phyloP scores from a whole-genome alignment of 2,113 vertebrate genomes.

The Amblyornis subalaris region DNA sequence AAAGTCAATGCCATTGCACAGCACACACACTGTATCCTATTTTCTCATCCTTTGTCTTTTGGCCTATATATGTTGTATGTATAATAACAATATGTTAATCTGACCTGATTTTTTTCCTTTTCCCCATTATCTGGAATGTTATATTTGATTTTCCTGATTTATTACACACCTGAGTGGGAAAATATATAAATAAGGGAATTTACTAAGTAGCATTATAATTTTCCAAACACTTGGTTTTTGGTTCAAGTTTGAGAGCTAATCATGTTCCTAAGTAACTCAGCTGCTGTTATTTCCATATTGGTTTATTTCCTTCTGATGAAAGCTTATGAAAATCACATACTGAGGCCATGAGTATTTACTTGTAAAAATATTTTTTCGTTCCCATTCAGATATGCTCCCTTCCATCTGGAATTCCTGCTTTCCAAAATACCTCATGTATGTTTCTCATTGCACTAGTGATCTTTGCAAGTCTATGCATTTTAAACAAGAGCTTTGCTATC shows the following conservation, averaged over 20 bases:
- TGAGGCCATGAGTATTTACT: not conserved
- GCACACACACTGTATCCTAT: accelerated
- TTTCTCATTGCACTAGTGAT: not conserved
- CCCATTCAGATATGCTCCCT: not conserved
- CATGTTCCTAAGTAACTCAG: not conserved
- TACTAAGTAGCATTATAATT: not conserved
- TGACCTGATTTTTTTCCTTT: not conserved
- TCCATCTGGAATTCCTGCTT: not conserved
- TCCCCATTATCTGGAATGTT: not conserved
- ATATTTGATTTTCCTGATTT: not conserved
- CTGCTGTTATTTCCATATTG: not conserved
- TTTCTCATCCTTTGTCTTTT: not conserved
- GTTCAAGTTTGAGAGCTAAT: not conserved
- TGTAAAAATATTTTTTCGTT: not conserved
- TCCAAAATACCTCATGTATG: not conserved
- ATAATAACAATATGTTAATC: not conserved
- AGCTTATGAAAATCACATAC: not conserved
- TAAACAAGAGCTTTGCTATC: not conserved
- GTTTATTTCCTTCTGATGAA: not conserved
- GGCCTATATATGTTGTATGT: not conserved
- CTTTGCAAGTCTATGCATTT: not conserved
- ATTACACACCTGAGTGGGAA: not conserved
- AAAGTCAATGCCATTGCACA: not conserved
- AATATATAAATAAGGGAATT: not conserved
- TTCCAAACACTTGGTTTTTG: not conserved